Evolutionary conservation across 1,140 invertebrate species (phyloP).

Genomic region (Drosophila ficusphila): DNA sequence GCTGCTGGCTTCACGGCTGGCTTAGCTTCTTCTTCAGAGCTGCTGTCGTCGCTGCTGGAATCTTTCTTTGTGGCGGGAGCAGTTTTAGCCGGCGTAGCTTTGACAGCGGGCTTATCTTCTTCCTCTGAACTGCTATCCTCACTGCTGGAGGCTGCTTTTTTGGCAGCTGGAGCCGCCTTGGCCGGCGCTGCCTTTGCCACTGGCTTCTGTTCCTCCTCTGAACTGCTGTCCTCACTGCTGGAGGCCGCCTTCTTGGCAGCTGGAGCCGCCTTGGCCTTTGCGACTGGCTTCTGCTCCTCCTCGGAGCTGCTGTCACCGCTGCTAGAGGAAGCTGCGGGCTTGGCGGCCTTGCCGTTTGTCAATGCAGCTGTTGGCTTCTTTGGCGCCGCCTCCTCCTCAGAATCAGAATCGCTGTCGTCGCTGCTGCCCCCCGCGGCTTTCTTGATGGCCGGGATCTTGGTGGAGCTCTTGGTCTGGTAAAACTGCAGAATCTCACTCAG

Average conservation of each 20-base stretch:
- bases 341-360: constrained; percentile 46
- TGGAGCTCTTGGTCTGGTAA: constrained; percentile 85
- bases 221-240: constrained; percentile 66
- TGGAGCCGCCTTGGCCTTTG: constrained; percentile 40
- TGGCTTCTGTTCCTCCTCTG: constrained; percentile 48
- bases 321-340: constrained; percentile 46
- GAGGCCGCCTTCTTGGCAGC: constrained; percentile 20
- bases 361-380: constrained; percentile 17
- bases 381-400: constrained; percentile 37
- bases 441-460: constrained; percentile 83
- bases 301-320: constrained; percentile 50
- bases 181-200: constrained; percentile 35
- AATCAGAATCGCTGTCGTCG: constrained; percentile 51
- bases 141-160: constrained; percentile 33
- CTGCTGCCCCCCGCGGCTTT: constrained; percentile 27
- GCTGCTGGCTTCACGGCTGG: constrained; percentile 58
- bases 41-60: constrained; percentile 63
- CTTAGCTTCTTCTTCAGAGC: constrained; percentile 54
- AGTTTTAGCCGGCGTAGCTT: constrained; percentile 28
- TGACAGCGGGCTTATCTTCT: constrained; percentile 32
- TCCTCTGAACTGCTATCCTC: constrained; percentile 47
- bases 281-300: constrained; percentile 36
- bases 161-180: constrained; percentile 36
- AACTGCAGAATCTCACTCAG: constrained; percentile 85
- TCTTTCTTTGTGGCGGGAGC: constrained; percentile 27